Base-by-base conservation (phyloP, 1,140 invertebrate genomes). In the Halyomorpha halys region DNA sequence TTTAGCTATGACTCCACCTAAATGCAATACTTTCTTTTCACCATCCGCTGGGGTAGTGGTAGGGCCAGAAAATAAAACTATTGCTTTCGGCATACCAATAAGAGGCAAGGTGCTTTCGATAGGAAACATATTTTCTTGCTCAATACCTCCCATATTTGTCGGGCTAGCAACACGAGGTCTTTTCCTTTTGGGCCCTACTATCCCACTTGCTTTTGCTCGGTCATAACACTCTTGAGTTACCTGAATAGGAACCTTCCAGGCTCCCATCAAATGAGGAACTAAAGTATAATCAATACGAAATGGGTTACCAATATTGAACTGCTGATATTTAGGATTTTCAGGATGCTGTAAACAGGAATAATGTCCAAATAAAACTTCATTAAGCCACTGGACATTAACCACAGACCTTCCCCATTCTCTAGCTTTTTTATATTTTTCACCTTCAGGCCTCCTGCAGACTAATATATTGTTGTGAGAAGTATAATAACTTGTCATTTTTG, bases 381-480 rank as follows among this genome's bases (percentile, higher is more conserved):
- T 92, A 51, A 98, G 76, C 94, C 95, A 98, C 66, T 90, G 85
- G 9, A 89, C 86, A 75, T 94, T 97, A 0, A 98, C 93, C 3
- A 93, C 84, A 16, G 89, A 86, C 44, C 80, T 78, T 69, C 81
- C 82, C 90, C 91, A 97, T 74, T 97, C 90, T 53, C 89, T 82
- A 0, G 95, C 94, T 70, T 91, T 90, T 68, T 85, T 79, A 76
- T 87, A 94, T 75, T 97, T 97, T 56, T 78, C 77, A 34, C 93
- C 93, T 69, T 94, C 90, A 0, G 85, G 82, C 69, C 90, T 80
- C 69, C 79, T 80, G 69, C 79, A 81, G 16, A 84, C 73, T 2
- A 84, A 72, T 16, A 79, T 73, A 60, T 81, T 77, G 68, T 82
- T 82, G 11, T 78, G 72, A 27, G 73, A 74, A 1, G 79, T 77